Evolutionary conservation across 2,113 vertebrate species (phyloP).

Genomic region (Prochilodus magdalenae): DNA sequence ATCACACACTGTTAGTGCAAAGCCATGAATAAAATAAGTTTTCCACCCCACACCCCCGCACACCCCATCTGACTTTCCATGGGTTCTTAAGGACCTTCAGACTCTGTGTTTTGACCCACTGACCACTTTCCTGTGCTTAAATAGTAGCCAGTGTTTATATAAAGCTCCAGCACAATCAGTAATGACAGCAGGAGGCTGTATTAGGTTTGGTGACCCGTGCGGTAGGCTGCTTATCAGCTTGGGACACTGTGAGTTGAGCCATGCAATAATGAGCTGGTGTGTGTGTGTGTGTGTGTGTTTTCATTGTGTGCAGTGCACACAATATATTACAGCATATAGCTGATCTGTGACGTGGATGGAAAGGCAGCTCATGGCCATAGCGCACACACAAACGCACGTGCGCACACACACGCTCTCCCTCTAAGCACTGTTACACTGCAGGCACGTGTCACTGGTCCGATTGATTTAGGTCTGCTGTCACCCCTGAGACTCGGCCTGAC

Average conservation of each 20-base stretch:
- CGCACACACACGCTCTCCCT: background rate
- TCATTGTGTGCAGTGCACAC: background rate
- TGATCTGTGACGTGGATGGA: background rate
- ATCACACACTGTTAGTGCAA: too few relatives aligned
- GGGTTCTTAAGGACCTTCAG: background rate
- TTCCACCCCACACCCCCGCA: too few relatives aligned
- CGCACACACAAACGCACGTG: background rate
- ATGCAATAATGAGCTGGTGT: background rate
- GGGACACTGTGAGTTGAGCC: background rate
- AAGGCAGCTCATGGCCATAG: background rate
- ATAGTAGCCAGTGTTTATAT: background rate
- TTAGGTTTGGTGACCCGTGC: background rate
- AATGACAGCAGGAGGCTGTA: background rate
- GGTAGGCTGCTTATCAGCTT: background rate
- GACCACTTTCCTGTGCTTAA: background rate
- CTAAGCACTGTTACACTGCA: background rate
- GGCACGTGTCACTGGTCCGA: background rate
- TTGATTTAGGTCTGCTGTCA: slow-evolving; percentile 11
- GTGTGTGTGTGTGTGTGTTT: slow-evolving; percentile 15
- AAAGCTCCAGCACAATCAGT: background rate
- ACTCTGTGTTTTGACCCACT: background rate
- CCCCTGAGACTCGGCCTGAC: slow-evolving; percentile 3
- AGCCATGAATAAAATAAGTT: too few relatives aligned
- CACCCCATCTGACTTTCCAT: background rate
- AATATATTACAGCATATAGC: background rate